phyloP scores from a whole-genome alignment of 2,113 vertebrate species.

The Lontra canadensis region DNA sequence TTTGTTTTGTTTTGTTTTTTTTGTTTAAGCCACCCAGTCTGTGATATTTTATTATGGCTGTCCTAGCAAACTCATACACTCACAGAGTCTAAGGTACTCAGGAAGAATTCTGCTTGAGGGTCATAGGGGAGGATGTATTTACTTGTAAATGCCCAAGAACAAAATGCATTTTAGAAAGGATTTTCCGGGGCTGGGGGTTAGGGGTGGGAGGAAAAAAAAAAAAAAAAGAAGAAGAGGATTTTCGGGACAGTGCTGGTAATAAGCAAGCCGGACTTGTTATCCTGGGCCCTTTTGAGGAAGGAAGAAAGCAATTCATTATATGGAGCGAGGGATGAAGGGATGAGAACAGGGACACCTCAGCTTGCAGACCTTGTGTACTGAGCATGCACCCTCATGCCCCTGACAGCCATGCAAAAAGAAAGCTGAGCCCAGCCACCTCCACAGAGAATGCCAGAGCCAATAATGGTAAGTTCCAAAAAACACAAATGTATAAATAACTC shows the following conservation, averaged over 20 bases:
- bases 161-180: background rate
- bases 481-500: background rate
- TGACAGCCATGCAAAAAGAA: background rate
- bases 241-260: background rate
- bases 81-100: background rate
- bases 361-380: background rate
- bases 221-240: background rate
- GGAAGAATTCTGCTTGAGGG: background rate
- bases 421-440: background rate
- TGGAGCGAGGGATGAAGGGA: rapidly evolving
- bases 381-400: too few relatives aligned
- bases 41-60: background rate
- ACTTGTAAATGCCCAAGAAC: background rate
- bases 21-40: background rate
- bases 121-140: background rate
- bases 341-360: background rate
- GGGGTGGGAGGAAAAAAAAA: too few relatives aligned
- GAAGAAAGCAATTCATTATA: background rate
- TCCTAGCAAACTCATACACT: background rate
- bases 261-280: background rate
- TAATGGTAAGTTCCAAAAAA: background rate
- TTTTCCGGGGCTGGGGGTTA: background rate
- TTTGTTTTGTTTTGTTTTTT: background rate
- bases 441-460: background rate
- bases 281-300: background rate